Conservation (phyloP, 2,797 vertebrate genomes). For the Astyanax mexicanus region DNA sequence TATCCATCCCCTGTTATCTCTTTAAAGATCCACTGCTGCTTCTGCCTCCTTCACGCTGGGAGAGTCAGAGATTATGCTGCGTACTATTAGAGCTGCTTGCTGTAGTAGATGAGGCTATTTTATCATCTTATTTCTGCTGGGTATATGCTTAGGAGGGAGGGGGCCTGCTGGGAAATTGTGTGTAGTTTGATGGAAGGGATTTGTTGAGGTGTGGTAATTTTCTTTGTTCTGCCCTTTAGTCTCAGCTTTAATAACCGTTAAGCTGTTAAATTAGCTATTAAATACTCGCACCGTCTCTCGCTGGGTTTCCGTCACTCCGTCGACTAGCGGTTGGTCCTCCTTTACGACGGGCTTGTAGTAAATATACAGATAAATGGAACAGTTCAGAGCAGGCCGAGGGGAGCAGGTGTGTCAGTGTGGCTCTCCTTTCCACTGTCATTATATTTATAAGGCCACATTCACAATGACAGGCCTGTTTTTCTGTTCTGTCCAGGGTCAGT, state of each 20-base stretch:
- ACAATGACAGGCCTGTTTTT: no score
- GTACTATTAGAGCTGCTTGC: slow-evolving; percentile 36
- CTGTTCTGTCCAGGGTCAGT: neutral
- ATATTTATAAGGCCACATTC: neutral
- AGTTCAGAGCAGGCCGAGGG: neutral
- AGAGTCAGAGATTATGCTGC: slow-evolving; percentile 38
- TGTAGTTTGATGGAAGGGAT: slow-evolving; percentile 7
- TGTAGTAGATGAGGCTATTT: slow-evolving; percentile 27
- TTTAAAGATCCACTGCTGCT: slow-evolving; percentile 5
- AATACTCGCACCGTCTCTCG: neutral
- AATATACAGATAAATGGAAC: neutral
- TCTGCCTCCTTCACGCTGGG: slow-evolving; percentile 17
- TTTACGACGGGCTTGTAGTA: neutral
- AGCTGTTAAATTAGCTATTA: neutral
- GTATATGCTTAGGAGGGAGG: slow-evolving; percentile 16
- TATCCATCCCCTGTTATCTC: slow-evolving; percentile 24
- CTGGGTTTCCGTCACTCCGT: neutral
- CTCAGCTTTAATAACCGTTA: slow-evolving; percentile 13
- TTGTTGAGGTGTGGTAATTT: slow-evolving; percentile 15
- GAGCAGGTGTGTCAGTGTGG: slow-evolving; percentile 3
- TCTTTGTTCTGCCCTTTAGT: slow-evolving; percentile 25
- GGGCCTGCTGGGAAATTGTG: slow-evolving; percentile 14
- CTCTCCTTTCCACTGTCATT: neutral
- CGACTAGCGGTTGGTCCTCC: neutral
- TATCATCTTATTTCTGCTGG: slow-evolving; percentile 6